These are phyloP conservation scores for Ceyx margarethae DNA, from an alignment of 2,113 vertebrate genomes.

Conservation along the genomic window DNA sequence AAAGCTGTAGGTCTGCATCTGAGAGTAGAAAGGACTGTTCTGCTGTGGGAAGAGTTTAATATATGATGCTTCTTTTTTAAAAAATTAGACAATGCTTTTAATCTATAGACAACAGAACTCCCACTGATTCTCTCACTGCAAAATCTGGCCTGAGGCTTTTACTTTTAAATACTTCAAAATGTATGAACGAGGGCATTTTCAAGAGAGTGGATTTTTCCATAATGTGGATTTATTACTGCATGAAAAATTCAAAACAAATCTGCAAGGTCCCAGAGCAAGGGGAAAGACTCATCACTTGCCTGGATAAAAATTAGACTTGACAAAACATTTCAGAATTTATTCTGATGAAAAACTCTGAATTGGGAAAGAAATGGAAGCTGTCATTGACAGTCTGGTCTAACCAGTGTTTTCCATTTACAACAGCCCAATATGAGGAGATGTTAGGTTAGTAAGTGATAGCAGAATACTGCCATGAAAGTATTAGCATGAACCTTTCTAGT, in stretches of 20 bases:
- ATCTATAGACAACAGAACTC: constrained; percentile 37
- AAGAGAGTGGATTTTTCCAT: constrained; percentile 41
- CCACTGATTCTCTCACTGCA: not conserved
- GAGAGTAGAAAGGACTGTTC: not conserved
- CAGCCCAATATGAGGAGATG: not conserved
- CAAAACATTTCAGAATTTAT: constrained; percentile 35
- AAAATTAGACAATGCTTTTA: constrained; percentile 22
- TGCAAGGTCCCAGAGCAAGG: not conserved
- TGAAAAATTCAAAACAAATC: constrained; percentile 50
- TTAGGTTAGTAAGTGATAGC: not conserved
- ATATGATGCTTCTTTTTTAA: not conserved
- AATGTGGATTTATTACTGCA: constrained; percentile 30
- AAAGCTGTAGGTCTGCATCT: not conserved
- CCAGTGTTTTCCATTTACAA: not conserved
- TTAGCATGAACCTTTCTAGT: not conserved
- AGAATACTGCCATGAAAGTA: not conserved
- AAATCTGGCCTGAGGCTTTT: constrained; percentile 23
- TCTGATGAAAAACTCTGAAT: not conserved
- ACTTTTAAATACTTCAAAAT: constrained; percentile 44
- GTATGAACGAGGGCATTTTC: not conserved
- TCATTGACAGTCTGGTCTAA: not conserved
- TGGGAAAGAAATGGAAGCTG: not conserved
- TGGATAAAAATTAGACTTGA: constrained; percentile 17
- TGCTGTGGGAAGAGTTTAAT: constrained; percentile 2
- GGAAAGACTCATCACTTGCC: not conserved